phyloP scores from a whole-genome alignment of 2,113 vertebrate species.

The Vireo altiloquus region DNA sequence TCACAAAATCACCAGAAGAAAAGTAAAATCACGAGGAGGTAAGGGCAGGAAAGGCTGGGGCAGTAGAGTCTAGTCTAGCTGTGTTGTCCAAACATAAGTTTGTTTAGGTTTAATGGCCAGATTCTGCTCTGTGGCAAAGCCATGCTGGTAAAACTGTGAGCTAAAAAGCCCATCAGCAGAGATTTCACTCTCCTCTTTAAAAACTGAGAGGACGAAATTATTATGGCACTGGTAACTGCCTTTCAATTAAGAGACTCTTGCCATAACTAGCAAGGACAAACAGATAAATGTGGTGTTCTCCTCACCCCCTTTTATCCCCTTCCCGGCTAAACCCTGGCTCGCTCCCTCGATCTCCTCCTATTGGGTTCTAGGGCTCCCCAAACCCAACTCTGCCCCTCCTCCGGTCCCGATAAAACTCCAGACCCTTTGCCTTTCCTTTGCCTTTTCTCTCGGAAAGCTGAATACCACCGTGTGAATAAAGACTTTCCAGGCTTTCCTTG shows the following conservation, averaged over 20 bases:
- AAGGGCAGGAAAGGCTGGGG: neutral
- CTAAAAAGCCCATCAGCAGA: neutral
- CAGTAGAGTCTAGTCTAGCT: neutral
- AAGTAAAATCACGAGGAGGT: neutral
- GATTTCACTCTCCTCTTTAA: neutral
- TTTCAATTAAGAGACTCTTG: neutral
- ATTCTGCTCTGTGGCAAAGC: neutral
- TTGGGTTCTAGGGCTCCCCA: too few species aligned
- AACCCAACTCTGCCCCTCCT: too few species aligned
- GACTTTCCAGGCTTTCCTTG: too few species aligned
- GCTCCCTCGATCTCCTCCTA: too few species aligned
- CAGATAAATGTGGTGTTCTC: too few species aligned
- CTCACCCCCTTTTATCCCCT: too few species aligned
- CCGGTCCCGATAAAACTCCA: too few species aligned
- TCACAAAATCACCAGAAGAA: neutral
- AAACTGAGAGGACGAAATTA: neutral
- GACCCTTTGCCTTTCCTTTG: too few species aligned
- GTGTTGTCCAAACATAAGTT: neutral
- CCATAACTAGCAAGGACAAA: neutral
- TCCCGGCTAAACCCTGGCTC: too few species aligned
- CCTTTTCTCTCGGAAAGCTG: too few species aligned
- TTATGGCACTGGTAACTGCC: neutral
- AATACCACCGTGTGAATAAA: too few species aligned
- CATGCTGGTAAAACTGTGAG: neutral
- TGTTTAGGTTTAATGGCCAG: neutral